Evolutionary conservation across 2,797 vertebrate genomes (phyloP).

Genomic region (Lophura swinhoii): DNA sequence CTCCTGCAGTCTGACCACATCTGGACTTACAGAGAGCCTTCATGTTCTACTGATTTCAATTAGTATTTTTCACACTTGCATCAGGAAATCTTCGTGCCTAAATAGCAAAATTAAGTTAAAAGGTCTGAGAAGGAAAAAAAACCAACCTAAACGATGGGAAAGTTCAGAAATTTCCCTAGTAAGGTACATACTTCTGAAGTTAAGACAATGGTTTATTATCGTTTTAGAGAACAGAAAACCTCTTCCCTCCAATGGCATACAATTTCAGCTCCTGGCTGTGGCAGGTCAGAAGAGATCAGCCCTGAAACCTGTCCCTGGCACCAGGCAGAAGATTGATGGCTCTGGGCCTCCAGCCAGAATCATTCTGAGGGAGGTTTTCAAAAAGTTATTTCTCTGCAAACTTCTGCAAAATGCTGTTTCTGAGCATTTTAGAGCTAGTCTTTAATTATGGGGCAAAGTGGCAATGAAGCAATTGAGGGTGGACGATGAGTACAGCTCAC

Average conservation of each 20-base stretch:
- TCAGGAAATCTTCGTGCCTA: neutral
- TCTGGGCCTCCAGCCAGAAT: slow-evolving; percentile 17
- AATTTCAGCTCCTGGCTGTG: neutral
- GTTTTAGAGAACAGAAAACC: neutral
- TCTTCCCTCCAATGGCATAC: neutral
- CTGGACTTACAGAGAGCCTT: neutral
- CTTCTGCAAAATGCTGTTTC: slow-evolving; percentile 3
- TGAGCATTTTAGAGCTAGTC: neutral
- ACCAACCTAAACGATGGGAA: neutral
- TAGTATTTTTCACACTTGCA: neutral
- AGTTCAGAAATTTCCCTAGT: neutral
- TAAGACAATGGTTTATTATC: neutral
- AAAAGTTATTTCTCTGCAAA: slow-evolving; percentile 22
- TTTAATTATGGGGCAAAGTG: slow-evolving; percentile 8
- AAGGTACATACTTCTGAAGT: neutral
- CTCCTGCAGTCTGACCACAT: neutral
- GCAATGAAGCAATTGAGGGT: neutral
- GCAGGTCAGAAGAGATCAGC: neutral
- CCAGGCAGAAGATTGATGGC: slow-evolving; percentile 27
- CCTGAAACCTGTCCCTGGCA: slow-evolving; percentile 41
- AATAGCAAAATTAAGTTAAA: neutral
- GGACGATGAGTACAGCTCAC: slow-evolving; percentile 19
- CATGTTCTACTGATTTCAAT: neutral
- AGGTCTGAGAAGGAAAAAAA: neutral
- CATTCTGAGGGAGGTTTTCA: neutral